phyloP scores from a whole-genome alignment of 2,113 vertebrate genomes.

The Embiotoca jacksoni region DNA sequence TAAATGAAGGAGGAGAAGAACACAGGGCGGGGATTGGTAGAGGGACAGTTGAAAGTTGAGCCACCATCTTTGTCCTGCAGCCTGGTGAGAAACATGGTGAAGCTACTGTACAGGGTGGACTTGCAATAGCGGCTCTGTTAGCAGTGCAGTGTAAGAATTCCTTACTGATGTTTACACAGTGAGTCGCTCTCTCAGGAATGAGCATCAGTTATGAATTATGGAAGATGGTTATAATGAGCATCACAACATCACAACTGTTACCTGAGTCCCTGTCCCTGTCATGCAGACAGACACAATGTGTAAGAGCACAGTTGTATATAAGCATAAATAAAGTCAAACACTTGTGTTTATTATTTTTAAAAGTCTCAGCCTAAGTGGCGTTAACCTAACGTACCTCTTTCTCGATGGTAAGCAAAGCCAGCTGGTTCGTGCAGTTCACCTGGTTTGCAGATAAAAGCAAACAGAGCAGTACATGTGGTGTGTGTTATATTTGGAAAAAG shows the following conservation, averaged over 20 bases:
- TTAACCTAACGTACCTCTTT: not conserved
- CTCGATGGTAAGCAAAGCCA: slow-evolving; percentile 12
- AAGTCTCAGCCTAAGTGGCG: not conserved
- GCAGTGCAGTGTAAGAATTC: not conserved
- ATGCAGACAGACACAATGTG: not conserved
- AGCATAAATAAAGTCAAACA: not conserved
- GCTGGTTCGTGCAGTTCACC: slow-evolving; percentile 53
- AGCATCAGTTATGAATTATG: slow-evolving; percentile 4
- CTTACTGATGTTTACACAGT: not conserved
- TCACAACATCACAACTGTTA: not conserved
- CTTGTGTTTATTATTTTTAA: not conserved
- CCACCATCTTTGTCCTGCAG: not conserved
- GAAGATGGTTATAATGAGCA: not conserved
- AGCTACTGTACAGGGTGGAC: not conserved
- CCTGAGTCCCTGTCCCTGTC: not conserved
- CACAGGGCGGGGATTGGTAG: slow-evolving; percentile 56
- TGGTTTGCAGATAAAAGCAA: slow-evolving; percentile 40
- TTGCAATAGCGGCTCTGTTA: not conserved
- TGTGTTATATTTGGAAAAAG: slow-evolving; percentile 1
- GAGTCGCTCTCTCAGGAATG: not conserved
- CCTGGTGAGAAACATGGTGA: slow-evolving; percentile 26
- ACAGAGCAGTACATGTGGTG: not conserved
- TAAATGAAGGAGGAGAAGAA: slow-evolving; percentile 62
- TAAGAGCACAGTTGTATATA: not conserved
- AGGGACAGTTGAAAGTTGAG: slow-evolving; percentile 12